Percentiles rank a stretch among this genome's conserved stretches.
Evolutionary conservation across 1,140 invertebrate genomes (phyloP).

Genomic region (Phthorimaea operculella): DNA sequence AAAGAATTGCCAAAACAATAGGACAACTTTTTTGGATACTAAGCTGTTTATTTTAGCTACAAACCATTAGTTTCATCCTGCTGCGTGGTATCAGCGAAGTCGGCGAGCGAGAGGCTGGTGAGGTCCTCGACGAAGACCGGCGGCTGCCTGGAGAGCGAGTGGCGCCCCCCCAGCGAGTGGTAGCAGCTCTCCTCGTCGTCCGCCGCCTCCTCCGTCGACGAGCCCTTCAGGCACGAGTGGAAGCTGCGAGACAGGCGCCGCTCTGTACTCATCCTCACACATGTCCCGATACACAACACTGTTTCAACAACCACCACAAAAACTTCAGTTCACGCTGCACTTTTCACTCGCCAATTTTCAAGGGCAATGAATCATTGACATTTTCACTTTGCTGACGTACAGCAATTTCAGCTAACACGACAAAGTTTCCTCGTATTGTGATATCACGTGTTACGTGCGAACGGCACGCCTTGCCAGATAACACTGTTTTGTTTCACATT

Average conservation of each 20-base stretch:
- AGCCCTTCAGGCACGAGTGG: slow-evolving; percentile 73
- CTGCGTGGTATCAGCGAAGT: slow-evolving; percentile 37
- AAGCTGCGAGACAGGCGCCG: slow-evolving; percentile 73
- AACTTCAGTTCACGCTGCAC: not conserved
- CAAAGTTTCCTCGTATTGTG: not conserved
- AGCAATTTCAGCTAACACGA: not conserved
- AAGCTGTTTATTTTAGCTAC: slow-evolving; percentile 24
- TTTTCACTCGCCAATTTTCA: slow-evolving; percentile 1
- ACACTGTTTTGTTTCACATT: slow-evolving; percentile 29
- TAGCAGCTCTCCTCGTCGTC: slow-evolving; percentile 60
- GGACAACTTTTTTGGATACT: too few relatives aligned
- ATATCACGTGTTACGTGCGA: slow-evolving; percentile 13
- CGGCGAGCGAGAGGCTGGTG: slow-evolving; percentile 48
- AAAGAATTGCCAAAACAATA: too few relatives aligned
- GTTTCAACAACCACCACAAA: not conserved
- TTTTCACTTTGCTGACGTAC: slow-evolving; percentile 5
- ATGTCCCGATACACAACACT: slow-evolving; percentile 51
- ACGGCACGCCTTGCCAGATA: slow-evolving; percentile 22
- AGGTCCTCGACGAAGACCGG: slow-evolving; percentile 59
- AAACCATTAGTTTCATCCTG: slow-evolving; percentile 55
- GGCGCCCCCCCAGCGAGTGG: slow-evolving; percentile 54
- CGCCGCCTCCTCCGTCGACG: slow-evolving; percentile 70
- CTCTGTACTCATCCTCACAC: slow-evolving; percentile 71
- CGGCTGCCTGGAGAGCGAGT: slow-evolving; percentile 48
- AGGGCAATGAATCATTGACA: slow-evolving; percentile 2